phyloP scores from a whole-genome alignment of 2,113 vertebrate genomes.

The Petaurus breviceps region DNA sequence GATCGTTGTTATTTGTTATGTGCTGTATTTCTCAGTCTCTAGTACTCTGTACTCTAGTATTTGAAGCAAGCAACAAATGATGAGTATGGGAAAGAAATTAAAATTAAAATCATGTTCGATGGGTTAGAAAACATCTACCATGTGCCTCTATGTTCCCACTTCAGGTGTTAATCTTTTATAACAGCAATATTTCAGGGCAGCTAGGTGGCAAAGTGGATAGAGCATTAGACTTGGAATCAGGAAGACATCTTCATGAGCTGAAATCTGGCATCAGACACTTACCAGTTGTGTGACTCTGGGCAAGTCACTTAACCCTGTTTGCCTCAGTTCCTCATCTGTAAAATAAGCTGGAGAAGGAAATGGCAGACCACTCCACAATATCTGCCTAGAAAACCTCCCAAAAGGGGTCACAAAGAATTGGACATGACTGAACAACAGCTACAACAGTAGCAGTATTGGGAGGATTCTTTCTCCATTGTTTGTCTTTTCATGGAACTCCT shows the following conservation, averaged over 20 bases:
- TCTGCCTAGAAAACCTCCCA: not conserved
- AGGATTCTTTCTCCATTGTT: not conserved
- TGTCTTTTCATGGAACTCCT: not conserved
- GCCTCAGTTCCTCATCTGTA: not conserved
- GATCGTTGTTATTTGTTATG: not conserved
- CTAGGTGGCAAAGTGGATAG: no score
- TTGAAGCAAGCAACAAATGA: not conserved
- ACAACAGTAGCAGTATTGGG: not conserved
- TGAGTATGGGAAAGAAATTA: not conserved
- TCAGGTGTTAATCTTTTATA: not conserved
- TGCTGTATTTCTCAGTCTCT: not conserved
- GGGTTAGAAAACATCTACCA: not conserved
- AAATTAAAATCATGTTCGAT: not conserved
- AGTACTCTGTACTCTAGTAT: not conserved
- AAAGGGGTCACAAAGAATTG: not conserved
- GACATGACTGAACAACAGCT: not conserved
- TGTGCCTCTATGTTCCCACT: not conserved
- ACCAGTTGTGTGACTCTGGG: not conserved
- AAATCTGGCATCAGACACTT: not conserved
- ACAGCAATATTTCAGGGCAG: not conserved
- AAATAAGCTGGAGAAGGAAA: not conserved
- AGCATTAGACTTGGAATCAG: not conserved
- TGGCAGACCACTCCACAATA: no score
- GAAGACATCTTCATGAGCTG: not conserved
- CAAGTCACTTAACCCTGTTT: not conserved